Evolutionary conservation across 2,888 invertebrate genomes (phyloP), one percentile per base, ranked within the genome.

Genomic region (Acheta domesticus): DNA sequence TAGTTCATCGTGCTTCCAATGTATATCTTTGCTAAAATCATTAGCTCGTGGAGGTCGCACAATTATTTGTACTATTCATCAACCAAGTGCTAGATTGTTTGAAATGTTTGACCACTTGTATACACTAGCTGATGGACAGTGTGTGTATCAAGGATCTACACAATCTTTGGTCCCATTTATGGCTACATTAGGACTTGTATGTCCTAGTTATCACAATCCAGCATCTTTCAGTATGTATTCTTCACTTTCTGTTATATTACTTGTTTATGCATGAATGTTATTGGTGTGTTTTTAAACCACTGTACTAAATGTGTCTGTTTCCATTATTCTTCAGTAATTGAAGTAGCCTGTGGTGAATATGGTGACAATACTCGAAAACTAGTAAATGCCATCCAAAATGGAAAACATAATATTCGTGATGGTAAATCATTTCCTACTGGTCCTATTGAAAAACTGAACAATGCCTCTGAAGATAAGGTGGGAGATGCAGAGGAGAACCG

Each of bases 21-120:
- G 97, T 85, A 95, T 98, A 82, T 93, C 94, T 12, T 87, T 98
- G 82, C 88, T 98, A 84, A 97, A 97, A 89, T 93, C 93, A 76
- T 87, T 98, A 83, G 96, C 98, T 0, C 90, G 93, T 49, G 96
- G 96, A 11, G 98, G 98, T 14, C 90, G 97, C 82, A 97, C 97
- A 0, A 96, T 98, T 83, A 96, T 98, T 83, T 98, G 97, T 86
- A 98, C 97, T 48, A 96, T 96, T 80, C 98, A 98, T 88, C 98
- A 98, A 86, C 98, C 98, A 0, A 97, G 96, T n/a, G 97, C 98
- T 23, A 92, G 97, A 84, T 88, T 98, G 82, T 97, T 98, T 85
- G 97, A 98, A 87, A 97, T 96, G 95, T 98, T 98, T 85, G 97
- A 98, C 86, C 94, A 97, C 87, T 88, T 98, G 83, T 98, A 97